Evolutionary conservation across 2,888 invertebrate species (phyloP), one percentile per base, ranked within the genome.

Genomic region (Sinotaia quadrata): DNA sequence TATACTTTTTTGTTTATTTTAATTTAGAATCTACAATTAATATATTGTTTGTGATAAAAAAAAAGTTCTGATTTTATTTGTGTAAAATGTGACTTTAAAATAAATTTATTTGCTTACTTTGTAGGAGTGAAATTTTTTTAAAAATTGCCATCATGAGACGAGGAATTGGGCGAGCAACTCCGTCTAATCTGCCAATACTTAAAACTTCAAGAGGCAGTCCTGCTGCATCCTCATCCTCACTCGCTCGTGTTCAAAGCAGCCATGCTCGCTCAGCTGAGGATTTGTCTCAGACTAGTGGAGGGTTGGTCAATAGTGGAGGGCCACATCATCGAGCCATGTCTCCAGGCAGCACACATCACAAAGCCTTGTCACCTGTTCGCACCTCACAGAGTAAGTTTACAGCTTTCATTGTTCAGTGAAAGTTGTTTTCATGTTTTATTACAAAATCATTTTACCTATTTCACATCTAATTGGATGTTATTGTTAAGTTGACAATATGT

Each of bases 261-360:
- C 74, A 76, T 44, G 76, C 82, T 29, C 76, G 78, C 37, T 84
- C 84, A 24, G 80, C 83, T 1, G 84, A 84, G 70, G 81, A 84
- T 29, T 52, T 65, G 31, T 65, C 65, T 10, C 65, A 56, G 29
- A 56, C 65, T 12, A 33, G 44, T 21, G 62, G 62, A 2, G 31
- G 44, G 3, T 44, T 21, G n/a, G 3, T 29, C 47, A 37, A 27
- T 12, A 33, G 52, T 36, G 51, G 34, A 15, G 59, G n/a, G 2
- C 10, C 52, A 0, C 47, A 59, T 18, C 57, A 57, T 21, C 24
- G 70, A 27, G 70, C 70, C 0, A 29, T 70, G 27, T 70, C 70
- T 18, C 81, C 82, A 0, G 81, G 80, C 15, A 72, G 67, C 15
- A 70, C 73, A 33, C 77, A 73, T 61, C 72, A 77, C 49, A 73